A percentile compares a stretch with the other conserved stretches of the same genome.
Evolutionary conservation across 2,113 vertebrate species (phyloP).

Genomic region (Mus pahari): DNA sequence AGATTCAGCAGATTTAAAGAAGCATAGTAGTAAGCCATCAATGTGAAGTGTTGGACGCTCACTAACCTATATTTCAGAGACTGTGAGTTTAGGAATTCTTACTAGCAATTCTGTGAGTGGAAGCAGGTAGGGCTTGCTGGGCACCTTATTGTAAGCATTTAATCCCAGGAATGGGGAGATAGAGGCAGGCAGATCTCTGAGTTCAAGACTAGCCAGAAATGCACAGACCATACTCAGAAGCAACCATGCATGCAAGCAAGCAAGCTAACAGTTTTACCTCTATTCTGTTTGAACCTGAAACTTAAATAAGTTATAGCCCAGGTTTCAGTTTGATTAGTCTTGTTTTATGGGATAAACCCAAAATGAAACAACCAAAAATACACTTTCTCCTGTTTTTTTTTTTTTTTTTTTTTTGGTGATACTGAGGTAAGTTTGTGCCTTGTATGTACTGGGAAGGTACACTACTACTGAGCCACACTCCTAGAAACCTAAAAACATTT

Average conservation of each 20-base stretch:
- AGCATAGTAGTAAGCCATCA: background rate
- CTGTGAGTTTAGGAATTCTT: background rate
- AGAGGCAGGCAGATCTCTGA: background rate
- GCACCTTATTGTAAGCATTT: background rate
- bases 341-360: constrained; percentile 4
- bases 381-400: background rate
- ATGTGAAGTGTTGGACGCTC: background rate
- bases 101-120: background rate
- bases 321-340: background rate
- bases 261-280: background rate
- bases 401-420: background rate
- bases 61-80: background rate
- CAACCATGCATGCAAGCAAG: background rate
- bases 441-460: background rate
- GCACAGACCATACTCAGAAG: background rate
- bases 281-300: background rate
- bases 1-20: background rate
- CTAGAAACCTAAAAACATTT: background rate
- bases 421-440: background rate
- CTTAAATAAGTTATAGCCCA: background rate
- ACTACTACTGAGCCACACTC: background rate
- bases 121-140: background rate
- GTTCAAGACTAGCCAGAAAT: background rate
- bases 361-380: background rate
- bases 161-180: background rate